These are phyloP conservation scores for Papilio protenor DNA, from an alignment of 2,888 invertebrate species.

Conservation along the genomic window DNA sequence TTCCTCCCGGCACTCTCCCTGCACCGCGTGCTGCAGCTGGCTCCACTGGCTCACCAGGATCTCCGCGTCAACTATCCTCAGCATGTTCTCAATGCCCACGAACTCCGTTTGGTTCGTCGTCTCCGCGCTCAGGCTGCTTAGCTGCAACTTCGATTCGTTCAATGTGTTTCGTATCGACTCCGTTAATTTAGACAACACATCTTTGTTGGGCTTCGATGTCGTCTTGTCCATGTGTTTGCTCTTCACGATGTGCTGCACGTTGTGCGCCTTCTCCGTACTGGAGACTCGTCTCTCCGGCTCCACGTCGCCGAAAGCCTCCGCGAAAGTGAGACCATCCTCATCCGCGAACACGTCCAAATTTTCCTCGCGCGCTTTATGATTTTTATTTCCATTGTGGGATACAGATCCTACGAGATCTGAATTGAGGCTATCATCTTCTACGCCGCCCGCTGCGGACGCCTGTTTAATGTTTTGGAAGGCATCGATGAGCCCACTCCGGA, in stretches of 20 bases:
- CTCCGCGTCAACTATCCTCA: conserved; percentile 84
- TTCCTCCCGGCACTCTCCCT: conserved; percentile 81
- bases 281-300: conserved; percentile 60
- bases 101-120: conserved; percentile 50
- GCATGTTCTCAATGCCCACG: conserved; percentile 78
- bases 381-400: conserved; percentile 54
- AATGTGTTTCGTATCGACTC: conserved; percentile 70
- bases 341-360: conserved; percentile 73
- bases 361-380: conserved; percentile 63
- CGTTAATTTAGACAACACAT: conserved; percentile 65
- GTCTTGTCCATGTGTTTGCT: conserved; percentile 64
- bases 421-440: conserved; percentile 66
- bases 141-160: conserved; percentile 69
- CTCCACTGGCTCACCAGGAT: conserved; percentile 84
- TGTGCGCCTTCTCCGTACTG: conserved; percentile 75
- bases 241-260: conserved; percentile 78
- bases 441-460: conserved; percentile 71
- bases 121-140: conserved; percentile 55
- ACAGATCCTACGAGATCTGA: conserved; percentile 73
- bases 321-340: conserved; percentile 75
- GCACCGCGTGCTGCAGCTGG: conserved; percentile 74
- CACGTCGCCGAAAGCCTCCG: conserved; percentile 65
- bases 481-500: conserved; percentile 75
- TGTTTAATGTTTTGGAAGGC: conserved; percentile 80
- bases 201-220: conserved; percentile 63